Conservation (phyloP, 2,888 invertebrate species). For the Prosapia bicincta region DNA sequence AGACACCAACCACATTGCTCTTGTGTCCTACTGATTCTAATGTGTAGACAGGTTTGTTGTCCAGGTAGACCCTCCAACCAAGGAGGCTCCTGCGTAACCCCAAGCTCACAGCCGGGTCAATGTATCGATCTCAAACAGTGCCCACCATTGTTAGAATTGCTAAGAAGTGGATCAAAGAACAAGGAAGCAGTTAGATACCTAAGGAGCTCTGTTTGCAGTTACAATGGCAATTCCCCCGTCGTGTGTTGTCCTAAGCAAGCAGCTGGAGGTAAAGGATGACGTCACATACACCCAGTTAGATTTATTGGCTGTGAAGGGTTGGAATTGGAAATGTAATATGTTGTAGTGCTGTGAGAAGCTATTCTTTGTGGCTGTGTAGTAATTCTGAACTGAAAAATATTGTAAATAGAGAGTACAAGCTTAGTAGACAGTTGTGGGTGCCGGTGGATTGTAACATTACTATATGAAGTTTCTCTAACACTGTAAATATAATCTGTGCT, state of each 20-base stretch:
- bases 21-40: not conserved
- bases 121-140: conserved; percentile 56
- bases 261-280: not conserved
- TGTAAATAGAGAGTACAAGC: too few species aligned
- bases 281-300: not conserved
- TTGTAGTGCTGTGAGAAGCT: not conserved
- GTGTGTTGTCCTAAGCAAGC: conserved; percentile 14
- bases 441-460: too few species aligned
- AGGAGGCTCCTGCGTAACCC: conserved; percentile 49
- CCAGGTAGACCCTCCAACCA: not conserved
- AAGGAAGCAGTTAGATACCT: conserved; percentile 54
- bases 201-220: conserved; percentile 10
- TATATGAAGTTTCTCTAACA: too few species aligned
- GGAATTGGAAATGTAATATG: not conserved
- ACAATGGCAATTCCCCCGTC: conserved; percentile 4
- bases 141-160: conserved; percentile 49
- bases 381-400: too few species aligned
- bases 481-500: too few species aligned
- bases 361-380: too few species aligned
- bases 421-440: too few species aligned
- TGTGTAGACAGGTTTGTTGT: not conserved
- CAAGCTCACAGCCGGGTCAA: conserved; percentile 49
- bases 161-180: conserved; percentile 47
- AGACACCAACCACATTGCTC: too few species aligned
- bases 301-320: too few species aligned